Evolutionary conservation across 2,888 invertebrate genomes (phyloP).

Genomic region (Neria commutata): DNA sequence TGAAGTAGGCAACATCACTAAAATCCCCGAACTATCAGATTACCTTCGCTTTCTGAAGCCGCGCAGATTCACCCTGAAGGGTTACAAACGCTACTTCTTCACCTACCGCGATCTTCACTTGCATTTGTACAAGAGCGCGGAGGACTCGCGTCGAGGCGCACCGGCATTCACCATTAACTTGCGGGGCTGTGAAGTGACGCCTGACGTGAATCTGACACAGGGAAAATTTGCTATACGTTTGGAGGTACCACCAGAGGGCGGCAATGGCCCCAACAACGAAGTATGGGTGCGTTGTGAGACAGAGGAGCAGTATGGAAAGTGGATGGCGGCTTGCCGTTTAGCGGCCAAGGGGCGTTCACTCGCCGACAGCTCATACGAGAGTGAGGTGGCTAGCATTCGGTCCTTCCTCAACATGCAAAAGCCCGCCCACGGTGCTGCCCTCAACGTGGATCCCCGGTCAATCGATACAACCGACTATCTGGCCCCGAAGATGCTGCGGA

Average conservation of each 20-base stretch:
- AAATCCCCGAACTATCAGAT: conserved; percentile 92
- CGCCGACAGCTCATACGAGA: conserved; percentile 92
- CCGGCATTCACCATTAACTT: conserved; percentile 80
- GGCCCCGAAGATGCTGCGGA: conserved; percentile 83
- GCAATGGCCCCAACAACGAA: conserved; percentile 97
- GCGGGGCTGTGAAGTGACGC: conserved; percentile 95
- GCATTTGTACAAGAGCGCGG: conserved; percentile 81
- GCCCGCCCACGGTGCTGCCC: conserved; percentile 77
- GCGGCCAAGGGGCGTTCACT: conserved; percentile 96
- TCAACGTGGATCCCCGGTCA: conserved; percentile 72
- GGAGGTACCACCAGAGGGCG: conserved; percentile 89
- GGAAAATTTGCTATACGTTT: conserved; percentile 93
- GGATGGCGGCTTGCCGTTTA: conserved; percentile 97
- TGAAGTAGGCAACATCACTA: conserved; percentile 82
- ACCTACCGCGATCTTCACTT: conserved; percentile 93
- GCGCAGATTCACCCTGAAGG: conserved; percentile 93
- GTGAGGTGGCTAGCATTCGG: conserved; percentile 86
- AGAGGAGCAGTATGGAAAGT: conserved; percentile 95
- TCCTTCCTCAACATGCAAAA: conserved; percentile 90
- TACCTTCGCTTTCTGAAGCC: conserved; percentile 94
- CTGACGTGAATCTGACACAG: conserved; percentile 93
- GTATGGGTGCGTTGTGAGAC: conserved; percentile 95
- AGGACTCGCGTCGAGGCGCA: conserved; percentile 73
- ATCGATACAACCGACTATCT: conserved; percentile 90
- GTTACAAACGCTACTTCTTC: conserved; percentile 94